Evolutionary conservation across 2,888 invertebrate genomes (phyloP).

Genomic region (Ellobium chinense): DNA sequence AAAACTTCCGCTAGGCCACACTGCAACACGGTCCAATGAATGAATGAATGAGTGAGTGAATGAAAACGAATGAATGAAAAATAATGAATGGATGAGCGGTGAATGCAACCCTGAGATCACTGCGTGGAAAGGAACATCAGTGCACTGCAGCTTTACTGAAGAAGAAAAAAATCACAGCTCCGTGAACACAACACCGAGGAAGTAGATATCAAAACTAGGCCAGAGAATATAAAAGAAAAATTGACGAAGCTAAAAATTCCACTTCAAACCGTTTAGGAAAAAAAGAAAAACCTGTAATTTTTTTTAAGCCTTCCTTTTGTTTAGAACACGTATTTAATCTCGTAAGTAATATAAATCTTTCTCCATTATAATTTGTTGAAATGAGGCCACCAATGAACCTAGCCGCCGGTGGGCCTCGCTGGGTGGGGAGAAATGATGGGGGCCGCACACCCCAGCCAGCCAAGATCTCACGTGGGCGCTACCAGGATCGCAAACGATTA

Average conservation of each 20-base stretch:
- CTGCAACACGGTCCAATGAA: neutral
- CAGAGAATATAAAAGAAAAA: neutral
- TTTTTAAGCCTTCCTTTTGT: neutral
- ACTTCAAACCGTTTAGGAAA: too few relatives aligned
- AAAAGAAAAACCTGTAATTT: neutral
- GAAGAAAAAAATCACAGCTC: neutral
- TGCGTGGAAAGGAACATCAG: neutral
- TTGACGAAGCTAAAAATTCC: too few relatives aligned
- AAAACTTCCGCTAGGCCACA: too few relatives aligned
- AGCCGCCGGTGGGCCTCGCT: constrained; percentile 18
- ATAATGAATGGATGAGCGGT: neutral
- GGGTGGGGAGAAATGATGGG: neutral
- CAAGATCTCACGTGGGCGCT: neutral
- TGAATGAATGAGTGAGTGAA: constrained; percentile 16
- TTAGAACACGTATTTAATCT: neutral
- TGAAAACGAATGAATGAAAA: neutral
- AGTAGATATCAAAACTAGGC: neutral
- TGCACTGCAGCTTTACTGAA: neutral
- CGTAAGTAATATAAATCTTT: neutral
- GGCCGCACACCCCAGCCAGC: neutral
- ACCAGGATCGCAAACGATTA: neutral
- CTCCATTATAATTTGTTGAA: constrained; percentile 16
- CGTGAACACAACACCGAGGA: neutral
- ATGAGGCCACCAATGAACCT: constrained; percentile 30
- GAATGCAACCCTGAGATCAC: neutral